Conservation (phyloP, 2,797 vertebrate species). For the Anguilla megastoma region DNA sequence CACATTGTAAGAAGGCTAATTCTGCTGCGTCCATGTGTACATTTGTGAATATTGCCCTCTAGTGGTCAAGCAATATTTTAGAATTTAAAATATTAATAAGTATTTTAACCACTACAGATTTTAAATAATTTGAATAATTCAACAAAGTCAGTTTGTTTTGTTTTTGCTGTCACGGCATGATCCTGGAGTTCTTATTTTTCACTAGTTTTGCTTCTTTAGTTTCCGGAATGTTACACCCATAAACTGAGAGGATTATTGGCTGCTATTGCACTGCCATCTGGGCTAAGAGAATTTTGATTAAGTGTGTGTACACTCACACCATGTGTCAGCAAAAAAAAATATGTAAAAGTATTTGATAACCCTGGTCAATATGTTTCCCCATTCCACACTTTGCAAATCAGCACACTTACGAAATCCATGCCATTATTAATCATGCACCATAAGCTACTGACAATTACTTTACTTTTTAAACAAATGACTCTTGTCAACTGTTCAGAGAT, state of each 20-base stretch:
- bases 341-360: background rate
- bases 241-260: background rate
- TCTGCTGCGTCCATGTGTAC: background rate
- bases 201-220: background rate
- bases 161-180: background rate
- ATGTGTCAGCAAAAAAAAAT: background rate
- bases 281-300: background rate
- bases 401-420: background rate
- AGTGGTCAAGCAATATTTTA: conserved; percentile 44
- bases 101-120: background rate
- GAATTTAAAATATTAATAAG: background rate
- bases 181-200: background rate
- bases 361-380: background rate
- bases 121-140: background rate
- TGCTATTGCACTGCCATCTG: background rate
- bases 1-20: background rate
- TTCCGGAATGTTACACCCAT: background rate
- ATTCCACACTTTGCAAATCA: background rate
- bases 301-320: background rate
- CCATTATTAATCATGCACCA: background rate
- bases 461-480: background rate
- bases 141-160: background rate
- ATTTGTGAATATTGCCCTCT: conserved; percentile 56
- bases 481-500: background rate
- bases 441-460: background rate